phyloP scores from a whole-genome alignment of 1,140 invertebrate species.

The Schlechtendalia chinensis region DNA sequence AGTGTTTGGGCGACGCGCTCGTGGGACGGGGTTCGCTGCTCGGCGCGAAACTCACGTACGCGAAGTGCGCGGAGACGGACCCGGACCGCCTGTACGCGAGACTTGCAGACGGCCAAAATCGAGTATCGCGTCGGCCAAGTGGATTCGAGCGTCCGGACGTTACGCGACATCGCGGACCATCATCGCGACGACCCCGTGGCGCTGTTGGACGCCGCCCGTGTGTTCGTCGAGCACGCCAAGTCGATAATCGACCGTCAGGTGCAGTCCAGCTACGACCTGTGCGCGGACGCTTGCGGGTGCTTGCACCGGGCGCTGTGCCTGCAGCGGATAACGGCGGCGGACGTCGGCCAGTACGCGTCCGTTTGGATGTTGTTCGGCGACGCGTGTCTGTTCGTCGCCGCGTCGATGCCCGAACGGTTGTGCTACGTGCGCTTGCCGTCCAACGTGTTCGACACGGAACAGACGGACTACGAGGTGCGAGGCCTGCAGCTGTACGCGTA shows the following conservation, averaged over 20 bases:
- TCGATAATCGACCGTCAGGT: conserved; percentile 14
- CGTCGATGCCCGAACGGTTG: conserved; percentile 3
- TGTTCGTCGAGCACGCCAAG: conserved; percentile 25
- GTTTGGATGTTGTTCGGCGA: conserved; percentile 38
- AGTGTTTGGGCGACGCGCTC: conserved; percentile 34
- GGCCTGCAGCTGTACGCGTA: conserved; percentile 10
- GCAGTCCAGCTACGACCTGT: neutral
- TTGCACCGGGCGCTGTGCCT: conserved; percentile 4
- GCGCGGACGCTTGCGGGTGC: conserved; percentile 9
- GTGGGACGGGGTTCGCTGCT: conserved; percentile 2
- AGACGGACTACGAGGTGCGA: neutral
- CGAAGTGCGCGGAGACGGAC: conserved; percentile 27
- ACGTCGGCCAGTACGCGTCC: neutral
- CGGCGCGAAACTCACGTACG: conserved; percentile 33
- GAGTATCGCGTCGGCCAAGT: conserved; percentile 22
- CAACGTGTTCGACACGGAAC: conserved; percentile 1
- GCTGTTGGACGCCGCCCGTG: neutral
- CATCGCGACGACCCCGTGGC: conserved; percentile 7
- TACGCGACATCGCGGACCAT: neutral
- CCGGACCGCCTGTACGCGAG: conserved; percentile 21
- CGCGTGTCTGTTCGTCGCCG: conserved; percentile 11
- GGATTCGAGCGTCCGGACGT: conserved; percentile 15
- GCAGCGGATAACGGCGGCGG: neutral
- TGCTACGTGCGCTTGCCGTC: conserved; percentile 15
- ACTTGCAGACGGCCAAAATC: conserved; percentile 33